These are phyloP conservation scores for Chloroceryle amazona DNA, from an alignment of 2,797 vertebrate species.

Conservation along the genomic window DNA sequence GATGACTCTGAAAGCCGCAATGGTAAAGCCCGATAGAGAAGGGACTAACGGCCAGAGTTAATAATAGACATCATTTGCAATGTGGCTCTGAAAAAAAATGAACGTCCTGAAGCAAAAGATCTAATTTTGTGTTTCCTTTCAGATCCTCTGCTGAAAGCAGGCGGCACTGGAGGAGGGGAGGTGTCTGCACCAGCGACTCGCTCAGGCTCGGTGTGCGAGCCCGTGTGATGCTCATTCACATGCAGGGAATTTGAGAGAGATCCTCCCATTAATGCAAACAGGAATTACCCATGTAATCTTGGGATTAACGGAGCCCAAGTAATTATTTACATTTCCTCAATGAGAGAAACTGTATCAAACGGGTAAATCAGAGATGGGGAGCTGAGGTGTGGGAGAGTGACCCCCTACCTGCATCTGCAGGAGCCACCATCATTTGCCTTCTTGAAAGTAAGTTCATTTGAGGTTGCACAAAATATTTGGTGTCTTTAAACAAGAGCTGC, in stretches of 20 bases:
- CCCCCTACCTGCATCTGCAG: fast-evolving
- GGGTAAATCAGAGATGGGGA: background rate
- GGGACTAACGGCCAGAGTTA: background rate
- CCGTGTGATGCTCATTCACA: background rate
- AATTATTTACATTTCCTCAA: constrained; percentile 66
- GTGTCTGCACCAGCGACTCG: fast-evolving
- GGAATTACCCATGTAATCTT: constrained; percentile 62
- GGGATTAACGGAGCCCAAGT: constrained; percentile 48
- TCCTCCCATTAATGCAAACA: constrained; percentile 50
- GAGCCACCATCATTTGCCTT: background rate
- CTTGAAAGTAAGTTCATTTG: background rate
- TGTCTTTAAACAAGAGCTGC: background rate
- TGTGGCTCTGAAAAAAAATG: background rate
- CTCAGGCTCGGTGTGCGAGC: background rate
- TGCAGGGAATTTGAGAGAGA: constrained; percentile 47
- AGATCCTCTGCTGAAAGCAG: background rate
- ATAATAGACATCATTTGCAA: constrained; percentile 28
- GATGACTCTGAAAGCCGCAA: background rate
- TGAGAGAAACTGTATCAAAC: background rate
- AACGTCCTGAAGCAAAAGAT: background rate
- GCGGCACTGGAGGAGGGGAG: background rate
- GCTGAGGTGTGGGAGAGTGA: fast-evolving
- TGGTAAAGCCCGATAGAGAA: background rate
- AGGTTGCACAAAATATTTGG: background rate
- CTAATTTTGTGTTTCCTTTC: constrained; percentile 27